phyloP scores from a whole-genome alignment of 1,140 invertebrate species.

The Subanguina moxae region DNA sequence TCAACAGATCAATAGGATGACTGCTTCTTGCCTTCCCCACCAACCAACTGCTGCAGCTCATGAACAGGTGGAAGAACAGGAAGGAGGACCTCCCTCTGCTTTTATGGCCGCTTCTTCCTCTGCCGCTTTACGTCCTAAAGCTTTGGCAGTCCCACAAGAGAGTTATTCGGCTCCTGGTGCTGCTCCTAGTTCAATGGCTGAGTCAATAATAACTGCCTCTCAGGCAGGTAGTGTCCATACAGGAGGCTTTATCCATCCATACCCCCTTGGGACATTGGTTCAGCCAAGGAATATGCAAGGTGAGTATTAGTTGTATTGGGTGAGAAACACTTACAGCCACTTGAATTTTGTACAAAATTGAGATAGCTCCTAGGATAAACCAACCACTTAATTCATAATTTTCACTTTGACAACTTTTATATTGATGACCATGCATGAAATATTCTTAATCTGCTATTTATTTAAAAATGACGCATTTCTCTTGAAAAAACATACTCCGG shows the following conservation, averaged over 20 bases:
- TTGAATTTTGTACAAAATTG: not conserved
- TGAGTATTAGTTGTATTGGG: not conserved
- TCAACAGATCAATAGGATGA: not conserved
- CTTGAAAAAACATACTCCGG: too few species aligned
- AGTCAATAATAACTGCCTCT: not conserved
- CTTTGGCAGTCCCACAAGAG: not conserved
- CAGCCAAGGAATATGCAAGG: constrained; percentile 22
- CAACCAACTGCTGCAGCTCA: not conserved
- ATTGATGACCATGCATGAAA: too few species aligned
- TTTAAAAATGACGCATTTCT: too few species aligned
- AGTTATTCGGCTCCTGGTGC: not conserved
- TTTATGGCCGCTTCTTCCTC: not conserved
- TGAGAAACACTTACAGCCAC: not conserved
- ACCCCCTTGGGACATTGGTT: constrained; percentile 15
- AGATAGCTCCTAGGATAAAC: too few species aligned
- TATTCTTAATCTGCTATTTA: too few species aligned
- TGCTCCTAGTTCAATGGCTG: constrained; percentile 1
- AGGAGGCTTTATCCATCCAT: constrained; percentile 15
- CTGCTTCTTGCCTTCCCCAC: not conserved
- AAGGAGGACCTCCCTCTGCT: not conserved
- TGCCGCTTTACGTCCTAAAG: not conserved
- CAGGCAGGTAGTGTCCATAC: not conserved
- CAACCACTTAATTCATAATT: too few species aligned
- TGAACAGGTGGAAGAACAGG: not conserved
- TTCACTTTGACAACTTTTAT: too few species aligned